Base-by-base conservation (phyloP, 1,140 invertebrate species). In the Ips typographus region DNA sequence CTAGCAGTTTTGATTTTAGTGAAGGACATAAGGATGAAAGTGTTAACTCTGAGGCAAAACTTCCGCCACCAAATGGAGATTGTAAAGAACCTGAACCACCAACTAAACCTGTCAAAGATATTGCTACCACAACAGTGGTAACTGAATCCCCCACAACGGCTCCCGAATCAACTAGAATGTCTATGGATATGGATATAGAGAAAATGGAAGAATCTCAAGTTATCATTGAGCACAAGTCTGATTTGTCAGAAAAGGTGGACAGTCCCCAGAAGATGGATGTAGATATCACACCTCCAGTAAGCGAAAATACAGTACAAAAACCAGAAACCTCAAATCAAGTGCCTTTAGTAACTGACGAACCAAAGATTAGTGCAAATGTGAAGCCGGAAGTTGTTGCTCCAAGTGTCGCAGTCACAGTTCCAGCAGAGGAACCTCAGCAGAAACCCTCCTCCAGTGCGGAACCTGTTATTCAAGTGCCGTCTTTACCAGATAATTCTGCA, bases 11-110 rank as follows among this genome's bases (percentile, higher is more conserved):
- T 47, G 67, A 68, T 40, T 56, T 68, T 47, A 62, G 39, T 55
- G 65, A 71, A 80, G 41, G 57, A n/a, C 8, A 80, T 1, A 81
- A 82, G 58, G 80, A 82, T 65, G 80, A 83, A 58, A 77, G 83
- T 75, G 74, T 77, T 36, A 80, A 80, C 37, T 78, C 80, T 55
- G 80, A 83, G 74, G 74, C 76, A 49, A 49, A 49, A 3, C 22
- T 22, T 6, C 7, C 44, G 3, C 44, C 1, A 49, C 6, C 7
- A 22, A 8, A 6, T 8, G 22, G 22, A 8, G 44, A 49, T 8
- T 6, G 7, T 49, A 49, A 49, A 49, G 6, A 49, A 49, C 6
- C 1, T 1, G 44, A 49, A 49, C 6, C 7, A 8, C 44, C 61
- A 41, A 76, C 65, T 68, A 36, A 61, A 49, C 22, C 6, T 49